Evolutionary conservation across 1,140 invertebrate genomes (phyloP).

Genomic region (Atta cephalotes): DNA sequence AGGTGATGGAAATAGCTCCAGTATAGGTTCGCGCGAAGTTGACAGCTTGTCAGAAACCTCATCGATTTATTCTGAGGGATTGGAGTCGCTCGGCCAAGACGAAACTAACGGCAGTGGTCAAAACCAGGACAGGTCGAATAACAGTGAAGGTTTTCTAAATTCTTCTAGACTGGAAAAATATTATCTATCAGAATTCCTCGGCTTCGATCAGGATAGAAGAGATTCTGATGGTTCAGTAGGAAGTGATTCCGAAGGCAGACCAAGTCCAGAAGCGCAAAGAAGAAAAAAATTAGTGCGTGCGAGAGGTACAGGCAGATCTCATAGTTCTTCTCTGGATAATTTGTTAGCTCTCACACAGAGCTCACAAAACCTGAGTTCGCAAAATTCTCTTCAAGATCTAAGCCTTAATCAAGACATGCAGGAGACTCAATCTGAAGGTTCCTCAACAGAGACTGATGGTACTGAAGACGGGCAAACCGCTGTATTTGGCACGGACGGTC

Average conservation of each 20-base stretch:
- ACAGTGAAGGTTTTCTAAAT: conserved; percentile 90
- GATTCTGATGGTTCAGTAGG: conserved; percentile 93
- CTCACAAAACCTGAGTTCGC: conserved; percentile 84
- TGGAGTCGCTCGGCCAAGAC: conserved; percentile 89
- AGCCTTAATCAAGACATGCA: conserved; percentile 80
- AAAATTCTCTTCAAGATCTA: conserved; percentile 85
- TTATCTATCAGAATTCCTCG: conserved; percentile 94
- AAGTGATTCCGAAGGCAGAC: conserved; percentile 94
- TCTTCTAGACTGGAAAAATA: conserved; percentile 96
- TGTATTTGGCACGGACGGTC: conserved; percentile 89
- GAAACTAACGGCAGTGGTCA: conserved; percentile 76
- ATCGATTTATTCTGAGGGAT: conserved; percentile 93
- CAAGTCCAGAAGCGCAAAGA: conserved; percentile 93
- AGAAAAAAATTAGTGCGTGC: conserved; percentile 92
- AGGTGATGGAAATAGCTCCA: conserved; percentile 89
- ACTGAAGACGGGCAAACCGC: conserved; percentile 88
- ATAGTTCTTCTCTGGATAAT: conserved; percentile 93
- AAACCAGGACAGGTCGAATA: conserved; percentile 86
- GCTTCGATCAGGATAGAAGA: conserved; percentile 90
- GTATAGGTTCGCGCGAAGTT: conserved; percentile 85
- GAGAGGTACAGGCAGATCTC: conserved; percentile 92
- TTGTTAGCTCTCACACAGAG: conserved; percentile 87
- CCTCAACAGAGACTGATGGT: conserved; percentile 92
- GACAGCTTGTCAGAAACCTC: conserved; percentile 95
- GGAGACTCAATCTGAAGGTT: conserved; percentile 88